Conservation (phyloP, 2,113 vertebrate species). For the Corythoichthys intestinalis region DNA sequence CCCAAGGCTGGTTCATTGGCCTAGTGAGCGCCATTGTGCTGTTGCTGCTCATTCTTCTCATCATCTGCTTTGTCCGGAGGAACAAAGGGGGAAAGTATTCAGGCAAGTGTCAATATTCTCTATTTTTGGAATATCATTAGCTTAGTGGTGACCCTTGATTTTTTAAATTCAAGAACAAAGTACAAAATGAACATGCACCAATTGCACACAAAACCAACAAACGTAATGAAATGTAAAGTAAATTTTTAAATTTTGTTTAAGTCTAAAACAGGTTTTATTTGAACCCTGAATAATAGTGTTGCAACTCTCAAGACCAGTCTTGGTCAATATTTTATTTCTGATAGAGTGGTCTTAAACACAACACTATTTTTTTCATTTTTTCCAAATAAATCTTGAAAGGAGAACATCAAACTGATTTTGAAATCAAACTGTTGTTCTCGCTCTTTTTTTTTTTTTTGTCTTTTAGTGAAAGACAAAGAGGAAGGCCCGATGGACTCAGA, state of each 20-base stretch:
- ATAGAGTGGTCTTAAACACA: neutral
- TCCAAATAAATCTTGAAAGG: neutral
- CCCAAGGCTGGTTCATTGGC: conserved; percentile 86
- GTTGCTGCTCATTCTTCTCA: conserved; percentile 79
- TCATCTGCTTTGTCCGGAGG: conserved; percentile 87
- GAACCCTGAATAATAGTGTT: too few species aligned
- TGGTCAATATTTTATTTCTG: too few species aligned
- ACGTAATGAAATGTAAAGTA: too few species aligned
- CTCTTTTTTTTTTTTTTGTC: conserved; percentile 29
- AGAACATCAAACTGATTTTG: conserved; percentile 21
- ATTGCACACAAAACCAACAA: too few species aligned
- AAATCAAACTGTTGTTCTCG: conserved; percentile 16
- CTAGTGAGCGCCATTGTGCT: conserved; percentile 80
- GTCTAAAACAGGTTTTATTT: neutral
- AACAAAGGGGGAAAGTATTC: conserved; percentile 92
- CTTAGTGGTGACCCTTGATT: neutral
- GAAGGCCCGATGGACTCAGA: conserved; percentile 90
- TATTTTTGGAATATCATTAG: neutral
- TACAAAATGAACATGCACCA: too few species aligned
- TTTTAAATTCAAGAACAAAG: too few species aligned
- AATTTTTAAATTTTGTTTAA: too few species aligned
- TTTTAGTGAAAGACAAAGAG: conserved; percentile 89
- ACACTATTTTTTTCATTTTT: neutral
- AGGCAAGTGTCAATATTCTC: conserved; percentile 59
- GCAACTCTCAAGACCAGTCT: too few species aligned